phyloP scores from a whole-genome alignment of 2,888 invertebrate species.

The Caenorhabditis sinica region DNA sequence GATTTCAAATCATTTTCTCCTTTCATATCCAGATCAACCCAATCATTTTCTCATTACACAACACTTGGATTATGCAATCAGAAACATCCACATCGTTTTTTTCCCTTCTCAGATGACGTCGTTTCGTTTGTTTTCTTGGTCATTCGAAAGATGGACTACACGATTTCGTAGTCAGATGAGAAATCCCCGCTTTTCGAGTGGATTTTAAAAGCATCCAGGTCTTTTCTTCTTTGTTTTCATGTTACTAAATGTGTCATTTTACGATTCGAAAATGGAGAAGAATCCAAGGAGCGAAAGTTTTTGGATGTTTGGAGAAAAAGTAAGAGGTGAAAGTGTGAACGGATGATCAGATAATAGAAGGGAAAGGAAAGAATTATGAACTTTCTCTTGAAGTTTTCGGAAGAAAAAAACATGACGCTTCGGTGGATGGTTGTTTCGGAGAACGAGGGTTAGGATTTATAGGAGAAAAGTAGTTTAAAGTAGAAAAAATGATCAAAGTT shows the following conservation, averaged over 20 bases:
- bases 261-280: background rate
- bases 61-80: conserved; percentile 3
- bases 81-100: conserved; percentile 16
- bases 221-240: background rate
- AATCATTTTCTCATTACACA: background rate
- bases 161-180: conserved; percentile 16
- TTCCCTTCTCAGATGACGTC: conserved; percentile 11
- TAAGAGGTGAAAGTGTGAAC: background rate
- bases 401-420: background rate
- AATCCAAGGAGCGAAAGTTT: conserved; percentile 11
- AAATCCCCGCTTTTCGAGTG: background rate
- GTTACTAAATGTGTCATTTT: conserved; percentile 19
- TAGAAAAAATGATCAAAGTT: no score
- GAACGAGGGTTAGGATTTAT: no score
- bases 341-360: conserved; percentile 14
- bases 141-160: background rate
- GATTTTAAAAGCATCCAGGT: background rate
- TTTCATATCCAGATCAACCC: conserved; percentile 3
- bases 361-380: background rate
- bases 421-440: background rate
- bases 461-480: no score
- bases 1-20: background rate
- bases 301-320: background rate
- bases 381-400: background rate
- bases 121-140: conserved; percentile 12